Conservation (phyloP, 2,113 vertebrate species). For the Archilochus colubris region DNA sequence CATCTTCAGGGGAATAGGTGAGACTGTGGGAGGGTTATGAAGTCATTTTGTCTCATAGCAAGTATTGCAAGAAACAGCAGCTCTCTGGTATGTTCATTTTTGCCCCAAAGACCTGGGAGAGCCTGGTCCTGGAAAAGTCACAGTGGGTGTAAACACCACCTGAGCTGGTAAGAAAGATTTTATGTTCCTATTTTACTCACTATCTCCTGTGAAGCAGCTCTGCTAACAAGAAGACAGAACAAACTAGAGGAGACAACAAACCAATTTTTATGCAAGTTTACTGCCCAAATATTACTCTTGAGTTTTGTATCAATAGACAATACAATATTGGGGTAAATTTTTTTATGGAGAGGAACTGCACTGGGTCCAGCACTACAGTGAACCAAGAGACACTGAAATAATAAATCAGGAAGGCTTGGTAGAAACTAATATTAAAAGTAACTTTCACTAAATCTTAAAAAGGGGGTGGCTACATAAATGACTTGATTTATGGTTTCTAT, state of each 20-base stretch:
- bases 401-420: constrained; percentile 11
- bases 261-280: background rate
- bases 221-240: background rate
- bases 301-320: background rate
- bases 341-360: background rate
- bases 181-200: background rate
- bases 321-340: background rate
- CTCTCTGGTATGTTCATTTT: background rate
- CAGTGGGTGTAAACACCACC: background rate
- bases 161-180: background rate
- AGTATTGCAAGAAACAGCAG: background rate
- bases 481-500: constrained; percentile 42
- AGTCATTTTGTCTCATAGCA: background rate
- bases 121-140: background rate
- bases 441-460: constrained; percentile 45
- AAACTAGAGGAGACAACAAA: background rate
- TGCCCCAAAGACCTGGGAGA: background rate
- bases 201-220: background rate
- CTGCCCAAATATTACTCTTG: background rate
- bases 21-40: background rate
- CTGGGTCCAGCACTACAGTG: background rate
- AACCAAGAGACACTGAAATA: background rate
- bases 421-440: constrained; percentile 55
- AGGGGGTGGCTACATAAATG: constrained; percentile 35
- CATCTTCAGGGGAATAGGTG: background rate